Base-by-base conservation (phyloP, 2,113 vertebrate genomes). In the Micronycteris hirsuta region DNA sequence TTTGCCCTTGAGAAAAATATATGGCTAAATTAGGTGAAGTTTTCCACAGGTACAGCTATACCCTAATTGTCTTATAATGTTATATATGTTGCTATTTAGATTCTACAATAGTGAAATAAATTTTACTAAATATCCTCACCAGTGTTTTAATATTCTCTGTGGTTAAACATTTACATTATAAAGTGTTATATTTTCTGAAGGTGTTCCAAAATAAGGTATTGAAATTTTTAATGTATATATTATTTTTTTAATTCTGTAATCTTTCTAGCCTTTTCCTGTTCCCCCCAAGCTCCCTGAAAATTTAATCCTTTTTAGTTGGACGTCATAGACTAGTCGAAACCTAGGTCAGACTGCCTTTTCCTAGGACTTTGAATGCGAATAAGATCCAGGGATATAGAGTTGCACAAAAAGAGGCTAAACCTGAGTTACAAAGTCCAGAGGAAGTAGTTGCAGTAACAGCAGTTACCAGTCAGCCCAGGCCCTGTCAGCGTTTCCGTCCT, bases 1-100 rank as follows among this genome's bases (percentile, higher is more conserved):
- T 92, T 93, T 96, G 91, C 43, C 56, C 28, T 81, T 97, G 86
- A 56, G 86, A 94, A 63, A 70, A 84, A 47, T 31, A 68, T 89
- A 78, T 33, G 49, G 74, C 4, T 93, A 71, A 89, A 70, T 94
- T 36, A 91, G 36, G 28, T 43, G 15, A 85, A 63, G 12, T 94
- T 92, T 89, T n/a, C 33, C 26, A 74, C 2, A 52, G 73, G 65
- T 24, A 73, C 26, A 86, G 22, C 19, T 94, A 20, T 90, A 19
- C 68, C 70, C 45, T 85, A 76, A 73, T 85, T 86, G 63, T 86
- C 19, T 74, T 86, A 20, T n/a, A 41, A 38, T 93, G 36, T 52
- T 85, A 70, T 41, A 33, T 52, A 65, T 83, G 4, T 76, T 45
- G 38, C 4, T 89, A 52, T 56, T 82, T 88, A 82, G 33, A 84